Evolutionary conservation across 2,113 vertebrate genomes (phyloP), one percentile per base, ranked within the genome.

Genomic region (Ranitomeya variabilis): DNA sequence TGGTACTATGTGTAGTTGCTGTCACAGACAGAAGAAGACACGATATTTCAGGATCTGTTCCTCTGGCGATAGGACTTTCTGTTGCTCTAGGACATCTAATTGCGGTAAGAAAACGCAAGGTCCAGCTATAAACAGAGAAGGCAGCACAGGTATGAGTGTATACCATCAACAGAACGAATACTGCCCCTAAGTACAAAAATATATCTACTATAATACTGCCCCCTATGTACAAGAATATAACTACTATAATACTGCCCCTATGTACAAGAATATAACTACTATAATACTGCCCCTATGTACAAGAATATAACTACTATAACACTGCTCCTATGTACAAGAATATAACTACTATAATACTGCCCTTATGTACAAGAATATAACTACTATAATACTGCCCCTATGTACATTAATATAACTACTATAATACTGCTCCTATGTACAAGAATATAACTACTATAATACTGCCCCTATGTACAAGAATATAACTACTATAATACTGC

Each of bases 1-100:
- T 99, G 87, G 98, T 99, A 88, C 94, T 99, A 64, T 99, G 98
- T 26, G 98, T 99, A 89, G 95, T 99, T 21, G 98, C 98, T 81
- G 97, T 96, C 87, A 99, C 98, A 6, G 98, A 99, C 93, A 95
- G 97, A 90, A 95, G 97, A 71, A 94, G 98, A 64, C 96, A 94
- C 0, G 98, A 99, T 57, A 94, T 99, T 23, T 95, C 94, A 0
- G 98, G 98, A 74, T 99, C 97, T 0, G 96, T 95, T 0, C 97
- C 98, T 0, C 88, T 99, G 54, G 98, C 98, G 90, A 99, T 99
- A 0, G 98, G 98, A 77, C 93, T 99, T 52, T 99, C 98, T 0
- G 98, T 99, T 66, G 96, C 96, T 52, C 91, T 99, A 91, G 98
- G 98, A 59, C 98, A 99, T 83, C 95, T 99, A 73, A 95, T 98